These are phyloP conservation scores for Hestina assimilis DNA, from an alignment of 1,140 invertebrate species.

Conservation along the genomic window DNA sequence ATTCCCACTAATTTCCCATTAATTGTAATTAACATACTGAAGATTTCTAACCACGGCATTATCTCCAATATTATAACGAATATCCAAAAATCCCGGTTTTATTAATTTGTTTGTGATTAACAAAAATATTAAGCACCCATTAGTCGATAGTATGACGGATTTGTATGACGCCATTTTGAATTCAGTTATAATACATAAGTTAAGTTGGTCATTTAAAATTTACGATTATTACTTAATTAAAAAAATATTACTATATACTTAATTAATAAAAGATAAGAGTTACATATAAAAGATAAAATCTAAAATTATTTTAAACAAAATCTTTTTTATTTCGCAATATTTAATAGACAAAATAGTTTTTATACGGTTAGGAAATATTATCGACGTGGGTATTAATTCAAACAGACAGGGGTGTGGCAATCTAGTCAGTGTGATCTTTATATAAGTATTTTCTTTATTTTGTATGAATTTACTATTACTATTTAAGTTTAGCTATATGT, in stretches of 20 bases:
- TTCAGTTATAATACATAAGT: no score
- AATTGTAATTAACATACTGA: conserved; percentile 18
- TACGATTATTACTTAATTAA: no score
- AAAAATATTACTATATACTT: no score
- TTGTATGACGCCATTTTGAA: no score
- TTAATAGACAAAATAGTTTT: neutral
- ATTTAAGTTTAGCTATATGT: conserved; percentile 14
- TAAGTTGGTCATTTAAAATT: no score
- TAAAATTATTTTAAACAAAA: no score
- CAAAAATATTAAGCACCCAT: conserved; percentile 27
- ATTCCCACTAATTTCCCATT: conserved; percentile 13
- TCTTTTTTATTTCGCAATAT: no score
- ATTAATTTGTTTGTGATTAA: conserved; percentile 34
- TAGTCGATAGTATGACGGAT: no score
- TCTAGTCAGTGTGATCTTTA: conserved; percentile 76
- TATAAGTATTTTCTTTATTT: conserved; percentile 48
- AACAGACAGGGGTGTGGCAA: conserved; percentile 72
- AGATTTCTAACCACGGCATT: neutral
- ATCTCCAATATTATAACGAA: conserved; percentile 24
- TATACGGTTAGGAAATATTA: conserved; percentile 19
- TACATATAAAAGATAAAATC: neutral
- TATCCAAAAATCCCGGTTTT: conserved; percentile 25
- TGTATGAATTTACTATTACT: conserved; percentile 40
- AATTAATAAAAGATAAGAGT: no score
- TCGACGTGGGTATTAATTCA: conserved; percentile 16